Evolutionary conservation across 2,113 vertebrate genomes (phyloP), one percentile per base, ranked within the genome.

Genomic region (Pteropus alecto): DNA sequence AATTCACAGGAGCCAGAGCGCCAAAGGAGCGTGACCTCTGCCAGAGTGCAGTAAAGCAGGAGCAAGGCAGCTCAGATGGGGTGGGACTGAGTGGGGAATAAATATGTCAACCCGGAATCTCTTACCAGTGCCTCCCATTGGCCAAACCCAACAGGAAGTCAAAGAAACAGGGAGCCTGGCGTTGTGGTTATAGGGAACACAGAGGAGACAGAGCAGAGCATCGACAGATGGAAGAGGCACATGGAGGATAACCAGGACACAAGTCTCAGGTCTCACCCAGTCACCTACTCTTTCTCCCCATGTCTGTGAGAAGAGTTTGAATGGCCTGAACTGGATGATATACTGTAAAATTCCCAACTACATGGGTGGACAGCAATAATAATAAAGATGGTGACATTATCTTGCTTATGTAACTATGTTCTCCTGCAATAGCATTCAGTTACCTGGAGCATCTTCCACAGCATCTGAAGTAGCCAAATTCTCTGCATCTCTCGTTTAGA

Each of bases 201-300:
- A 26, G 73, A 61, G 33, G 46, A 22, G 21, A 11, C 54, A 41
- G 68, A 81, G 54, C 56, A 28, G 65, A 61, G 61, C 43, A 51
- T 41, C 35, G n/a, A 8, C 1, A 5, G 4, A 21, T 16, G 33
- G 4, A 0, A 9, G 51, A 73, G 24, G 7, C 38, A 28, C 0
- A 0, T 10, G 79, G 48, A 63, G 33, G 63, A 65, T 7, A 26
- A 33, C 30, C 60, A 65, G 65, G 43, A 77, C 30, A 7, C 0
- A 1, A 28, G 16, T 70, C 51, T 33, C 33, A 5, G 56, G 18
- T 5, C n/a, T 51, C 2, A 2, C 11, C n/a, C 0, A 0, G 5
- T 28, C 58, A 43, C 79, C 1, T 63, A 3, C 38, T 61, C 63
- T 93, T 63, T 18, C 18, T 48, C 43, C 41, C 38, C 46, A 14